phyloP scores from a whole-genome alignment of 2,888 invertebrate genomes.

The Syrista parreyssii region DNA sequence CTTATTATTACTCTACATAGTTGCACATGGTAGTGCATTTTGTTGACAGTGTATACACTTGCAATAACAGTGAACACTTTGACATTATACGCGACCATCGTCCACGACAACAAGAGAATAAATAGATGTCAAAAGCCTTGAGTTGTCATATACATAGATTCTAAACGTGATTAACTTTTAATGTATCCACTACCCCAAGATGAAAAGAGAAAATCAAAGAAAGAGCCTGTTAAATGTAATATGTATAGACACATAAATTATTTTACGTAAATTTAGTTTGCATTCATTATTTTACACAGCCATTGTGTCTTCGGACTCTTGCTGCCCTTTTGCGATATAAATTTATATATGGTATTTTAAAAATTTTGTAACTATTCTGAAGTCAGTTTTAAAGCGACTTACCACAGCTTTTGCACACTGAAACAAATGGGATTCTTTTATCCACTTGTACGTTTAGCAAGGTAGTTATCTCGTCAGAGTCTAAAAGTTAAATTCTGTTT shows the following conservation, averaged over 20 bases:
- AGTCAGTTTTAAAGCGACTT: background rate
- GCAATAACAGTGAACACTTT: background rate
- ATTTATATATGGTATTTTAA: background rate
- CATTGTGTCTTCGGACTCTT: background rate
- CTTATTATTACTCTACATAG: constrained; percentile 6
- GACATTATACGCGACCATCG: constrained; percentile 16
- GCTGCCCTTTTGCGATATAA: background rate
- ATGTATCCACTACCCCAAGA: constrained; percentile 2
- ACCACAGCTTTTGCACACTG: no score
- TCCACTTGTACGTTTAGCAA: background rate
- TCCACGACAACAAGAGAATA: constrained; percentile 21
- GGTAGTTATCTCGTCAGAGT: background rate
- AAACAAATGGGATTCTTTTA: no score
- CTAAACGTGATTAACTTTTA: background rate
- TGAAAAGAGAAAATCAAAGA: constrained; percentile 25
- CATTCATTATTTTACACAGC: constrained; percentile 35
- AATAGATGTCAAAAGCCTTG: background rate
- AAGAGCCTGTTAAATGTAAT: constrained; percentile 52
- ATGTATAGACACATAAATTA: constrained; percentile 56
- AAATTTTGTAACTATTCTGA: background rate
- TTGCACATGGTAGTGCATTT: constrained; percentile 33
- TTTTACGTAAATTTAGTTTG: constrained; percentile 54
- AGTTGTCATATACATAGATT: background rate
- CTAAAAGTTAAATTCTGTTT: no score
- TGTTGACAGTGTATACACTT: constrained; percentile 9